Evolutionary conservation across 2,113 vertebrate genomes (phyloP).

Genomic region (Notechis scutatus): DNA sequence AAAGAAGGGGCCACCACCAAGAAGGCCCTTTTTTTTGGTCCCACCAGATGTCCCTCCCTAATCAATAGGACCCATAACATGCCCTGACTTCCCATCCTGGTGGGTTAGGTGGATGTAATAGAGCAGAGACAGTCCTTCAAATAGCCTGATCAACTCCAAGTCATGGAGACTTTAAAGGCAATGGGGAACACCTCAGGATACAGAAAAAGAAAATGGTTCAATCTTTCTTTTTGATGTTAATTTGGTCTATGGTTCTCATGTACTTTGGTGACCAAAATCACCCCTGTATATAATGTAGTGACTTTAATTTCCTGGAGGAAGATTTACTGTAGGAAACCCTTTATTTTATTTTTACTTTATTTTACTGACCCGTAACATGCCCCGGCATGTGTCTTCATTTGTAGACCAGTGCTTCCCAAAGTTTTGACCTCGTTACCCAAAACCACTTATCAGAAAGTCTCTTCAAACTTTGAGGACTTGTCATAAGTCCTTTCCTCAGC

Average conservation of each 20-base stretch:
- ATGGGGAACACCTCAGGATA: not conserved
- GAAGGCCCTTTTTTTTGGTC: not conserved
- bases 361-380: too few species aligned
- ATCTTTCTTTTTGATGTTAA: not conserved
- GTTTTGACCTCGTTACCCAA: not conserved
- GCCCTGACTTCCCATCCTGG: not conserved
- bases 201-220: not conserved
- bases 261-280: not conserved
- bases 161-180: not conserved
- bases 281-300: constrained; percentile 11
- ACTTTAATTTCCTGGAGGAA: constrained; percentile 9
- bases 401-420: not conserved
- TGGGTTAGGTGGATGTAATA: not conserved
- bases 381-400: not conserved
- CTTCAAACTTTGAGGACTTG: not conserved
- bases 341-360: constrained; percentile 1
- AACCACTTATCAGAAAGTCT: not conserved
- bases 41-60: not conserved
- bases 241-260: constrained; percentile 18
- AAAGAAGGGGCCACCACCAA: not conserved
- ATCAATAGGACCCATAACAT: not conserved
- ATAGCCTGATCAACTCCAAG: not conserved
- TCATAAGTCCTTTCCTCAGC: not conserved
- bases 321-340: constrained; percentile 1
- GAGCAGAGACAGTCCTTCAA: too few species aligned